Evolutionary conservation across 2,888 invertebrate species (phyloP).

Genomic region (Frankliniella intonsa): DNA sequence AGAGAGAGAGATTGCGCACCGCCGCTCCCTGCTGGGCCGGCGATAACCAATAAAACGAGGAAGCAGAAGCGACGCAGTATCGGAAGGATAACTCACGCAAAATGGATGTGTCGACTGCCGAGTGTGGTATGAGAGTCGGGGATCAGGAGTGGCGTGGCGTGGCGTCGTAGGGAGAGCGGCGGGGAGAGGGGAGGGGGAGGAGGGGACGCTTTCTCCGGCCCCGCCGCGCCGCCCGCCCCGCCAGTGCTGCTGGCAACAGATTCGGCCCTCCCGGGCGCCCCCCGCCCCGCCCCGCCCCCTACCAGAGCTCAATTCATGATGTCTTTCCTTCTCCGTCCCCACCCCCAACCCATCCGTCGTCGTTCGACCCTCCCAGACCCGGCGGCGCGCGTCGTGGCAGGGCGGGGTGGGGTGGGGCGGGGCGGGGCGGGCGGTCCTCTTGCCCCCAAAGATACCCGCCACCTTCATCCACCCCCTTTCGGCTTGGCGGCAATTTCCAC

Average conservation of each 20-base stretch:
- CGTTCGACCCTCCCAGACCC: not conserved
- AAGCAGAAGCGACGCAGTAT: constrained; percentile 3
- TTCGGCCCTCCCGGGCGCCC: not conserved
- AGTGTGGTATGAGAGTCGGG: not conserved
- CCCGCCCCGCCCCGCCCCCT: not conserved
- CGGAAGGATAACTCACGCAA: constrained; percentile 26
- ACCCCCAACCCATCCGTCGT: not conserved
- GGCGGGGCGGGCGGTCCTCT: not conserved
- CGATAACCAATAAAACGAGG: constrained; percentile 20
- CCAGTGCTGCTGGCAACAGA: not conserved
- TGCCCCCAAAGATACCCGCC: not conserved
- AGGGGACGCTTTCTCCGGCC: not conserved
- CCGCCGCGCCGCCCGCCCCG: not conserved
- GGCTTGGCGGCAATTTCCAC: constrained; percentile 21
- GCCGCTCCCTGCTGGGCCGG: not conserved
- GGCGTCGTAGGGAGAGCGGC: not conserved
- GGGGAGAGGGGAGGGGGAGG: not conserved
- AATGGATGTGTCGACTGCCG: constrained; percentile 25
- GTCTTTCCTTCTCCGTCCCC: not conserved
- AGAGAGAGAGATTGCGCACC: not conserved
- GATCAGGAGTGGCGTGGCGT: not conserved
- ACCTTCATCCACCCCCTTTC: not conserved
- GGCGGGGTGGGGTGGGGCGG: not conserved
- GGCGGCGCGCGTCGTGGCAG: not conserved
- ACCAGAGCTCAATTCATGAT: not conserved